A percentile compares a stretch with the other conserved stretches of the same genome.
These are phyloP conservation scores for Oreochromis grahami DNA, from an alignment of 2,797 vertebrate species.

Conservation along the genomic window DNA sequence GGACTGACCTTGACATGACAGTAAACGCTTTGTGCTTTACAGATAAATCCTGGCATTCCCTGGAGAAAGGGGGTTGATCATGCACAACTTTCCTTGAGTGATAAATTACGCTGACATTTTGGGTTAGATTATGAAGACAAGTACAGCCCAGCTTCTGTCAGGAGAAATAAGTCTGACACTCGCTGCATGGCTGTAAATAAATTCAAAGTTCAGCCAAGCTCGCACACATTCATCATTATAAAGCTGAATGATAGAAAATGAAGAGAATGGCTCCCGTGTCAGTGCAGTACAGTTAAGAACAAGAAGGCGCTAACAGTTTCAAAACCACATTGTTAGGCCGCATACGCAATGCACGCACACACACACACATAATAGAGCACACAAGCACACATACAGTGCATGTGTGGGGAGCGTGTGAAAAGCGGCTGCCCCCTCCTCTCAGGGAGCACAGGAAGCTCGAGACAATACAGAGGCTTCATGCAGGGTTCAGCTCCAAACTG, in stretches of 20 bases:
- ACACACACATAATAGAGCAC: constrained; percentile 1
- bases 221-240: constrained; percentile 22
- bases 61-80: constrained; percentile 7
- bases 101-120: constrained; percentile 52
- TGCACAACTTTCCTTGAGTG: constrained; percentile 32
- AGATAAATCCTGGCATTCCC: constrained; percentile 39
- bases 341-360: neutral
- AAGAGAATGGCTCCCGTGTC: constrained; percentile 19
- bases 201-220: constrained; percentile 29
- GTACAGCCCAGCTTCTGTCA: constrained; percentile 15
- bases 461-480: constrained; percentile 82
- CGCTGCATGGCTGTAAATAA: constrained; percentile 12
- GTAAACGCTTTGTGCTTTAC: constrained; percentile 9
- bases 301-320: constrained; percentile 2
- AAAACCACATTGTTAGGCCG: constrained; percentile 24
- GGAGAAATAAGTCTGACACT: constrained; percentile 9
- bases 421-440: constrained; percentile 74
- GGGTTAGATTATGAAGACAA: constrained; percentile 28
- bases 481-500: constrained; percentile 68
- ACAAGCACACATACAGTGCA: constrained; percentile 27
- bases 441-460: constrained; percentile 80
- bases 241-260: constrained; percentile 9
- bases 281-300: neutral
- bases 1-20: constrained; percentile 45
- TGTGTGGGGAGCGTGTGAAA: constrained; percentile 80